phyloP scores from a whole-genome alignment of 2,113 vertebrate species.

The rat (Rattus norvegicus) region DNA sequence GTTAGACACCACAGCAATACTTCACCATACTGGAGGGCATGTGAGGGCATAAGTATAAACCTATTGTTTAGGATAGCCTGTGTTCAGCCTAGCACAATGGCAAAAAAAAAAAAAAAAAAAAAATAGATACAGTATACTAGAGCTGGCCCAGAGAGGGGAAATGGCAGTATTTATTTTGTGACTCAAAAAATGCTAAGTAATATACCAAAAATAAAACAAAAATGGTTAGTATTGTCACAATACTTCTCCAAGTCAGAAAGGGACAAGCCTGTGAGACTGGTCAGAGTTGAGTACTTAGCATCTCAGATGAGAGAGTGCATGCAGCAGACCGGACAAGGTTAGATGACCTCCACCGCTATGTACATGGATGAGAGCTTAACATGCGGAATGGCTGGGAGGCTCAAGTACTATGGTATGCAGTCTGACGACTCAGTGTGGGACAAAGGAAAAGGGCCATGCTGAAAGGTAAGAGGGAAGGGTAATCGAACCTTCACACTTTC shows the following conservation, averaged over 20 bases:
- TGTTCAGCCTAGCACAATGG: background rate
- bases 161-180: constrained; percentile 7
- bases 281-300: constrained; percentile 68
- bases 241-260: constrained; percentile 58
- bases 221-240: background rate
- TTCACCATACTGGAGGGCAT: background rate
- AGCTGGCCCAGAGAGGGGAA: background rate
- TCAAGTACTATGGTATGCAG: constrained; percentile 42
- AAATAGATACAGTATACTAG: background rate
- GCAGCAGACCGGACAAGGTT: constrained; percentile 72
- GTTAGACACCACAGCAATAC: constrained; percentile 43
- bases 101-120: no score
- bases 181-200: constrained; percentile 50
- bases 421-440: constrained; percentile 21
- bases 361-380: constrained; percentile 60
- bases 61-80: background rate
- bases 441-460: constrained; percentile 45
- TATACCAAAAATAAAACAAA: constrained; percentile 57
- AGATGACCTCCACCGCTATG: constrained; percentile 51
- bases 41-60: constrained; percentile 6
- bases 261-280: constrained; percentile 70
- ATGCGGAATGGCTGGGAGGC: constrained; percentile 38
- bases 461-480: constrained; percentile 36
- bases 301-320: constrained; percentile 73
- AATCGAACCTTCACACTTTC: constrained; percentile 47